A percentile compares a stretch with the other conserved stretches of the same genome.
Conservation (phyloP, 1,140 invertebrate species). For the Tachypleus tridentatus region DNA sequence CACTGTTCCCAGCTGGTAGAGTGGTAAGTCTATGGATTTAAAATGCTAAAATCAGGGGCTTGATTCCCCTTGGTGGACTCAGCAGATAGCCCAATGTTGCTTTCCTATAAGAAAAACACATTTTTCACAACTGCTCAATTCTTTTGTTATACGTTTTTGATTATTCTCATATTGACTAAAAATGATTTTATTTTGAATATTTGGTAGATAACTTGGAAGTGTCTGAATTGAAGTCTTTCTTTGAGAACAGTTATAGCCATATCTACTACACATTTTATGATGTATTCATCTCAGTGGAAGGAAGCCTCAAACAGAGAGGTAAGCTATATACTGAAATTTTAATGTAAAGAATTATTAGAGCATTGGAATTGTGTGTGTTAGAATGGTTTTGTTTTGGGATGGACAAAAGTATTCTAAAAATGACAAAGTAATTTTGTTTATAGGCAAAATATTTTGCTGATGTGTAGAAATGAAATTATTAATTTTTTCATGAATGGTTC, state of each 20-base stretch:
- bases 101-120: too few species aligned
- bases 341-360: background rate
- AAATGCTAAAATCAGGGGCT: too few species aligned
- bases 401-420: background rate
- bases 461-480: background rate
- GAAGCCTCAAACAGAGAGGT: slow-evolving; percentile 83
- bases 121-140: too few species aligned
- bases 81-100: too few species aligned
- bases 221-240: slow-evolving; percentile 78
- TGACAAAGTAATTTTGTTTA: background rate
- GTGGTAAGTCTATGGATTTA: too few species aligned
- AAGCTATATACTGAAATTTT: slow-evolving; percentile 22
- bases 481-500: slow-evolving; percentile 9
- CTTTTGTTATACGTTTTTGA: too few species aligned
- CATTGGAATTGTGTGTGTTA: slow-evolving; percentile 7
- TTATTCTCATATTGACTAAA: too few species aligned
- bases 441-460: background rate
- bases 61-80: too few species aligned
- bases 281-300: slow-evolving; percentile 79
- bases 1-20: too few species aligned
- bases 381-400: slow-evolving; percentile 12
- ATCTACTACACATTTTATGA: slow-evolving; percentile 93
- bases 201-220: slow-evolving; percentile 73
- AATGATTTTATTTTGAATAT: too few species aligned
- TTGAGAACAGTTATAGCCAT: slow-evolving; percentile 87